Base-by-base conservation (phyloP, 2,888 invertebrate species). In the Agelastica alni region DNA sequence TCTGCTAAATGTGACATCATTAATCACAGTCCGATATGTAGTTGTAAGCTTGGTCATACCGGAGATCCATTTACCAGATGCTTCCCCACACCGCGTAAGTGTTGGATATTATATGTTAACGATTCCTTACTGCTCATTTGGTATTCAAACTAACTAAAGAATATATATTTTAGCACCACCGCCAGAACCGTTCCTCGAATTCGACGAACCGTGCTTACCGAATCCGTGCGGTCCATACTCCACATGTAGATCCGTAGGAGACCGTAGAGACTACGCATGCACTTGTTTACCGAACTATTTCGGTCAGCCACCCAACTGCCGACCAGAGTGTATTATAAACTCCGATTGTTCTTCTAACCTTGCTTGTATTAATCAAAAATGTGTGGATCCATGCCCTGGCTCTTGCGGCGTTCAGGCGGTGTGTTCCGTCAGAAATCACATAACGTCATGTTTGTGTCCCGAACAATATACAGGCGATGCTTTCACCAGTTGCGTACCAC, bases 211-310 rank as follows among this genome's bases (percentile, higher is more conserved):
- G 7, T 88, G 88, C 65, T 77, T 83, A 42, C 91, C 91, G 44
- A 86, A 88, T 22, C 91, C 91, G 0, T 91, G 91, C 68, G 91
- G 91, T 13, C 83, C 89, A 4, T 89, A 91, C 71, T 86, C 88
- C 64, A 81, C 87, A 69, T 92, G 92, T 70, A 83, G 83, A 51
- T 86, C 85, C 67, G 74, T 83, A 46, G 70, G 70, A 44, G 69
- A 69, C 61, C n/a, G n/a, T n/a, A n/a, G n/a, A n/a, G 74, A 67
- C 69, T 86, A 87, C 4, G 83, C 87, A 1, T 86, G 86, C 64
- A 79, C 82, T 7, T 86, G 86, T 65, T 68, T 83, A 28, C 70
- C 79, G 2, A 79, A 79, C 47, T 87, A 81, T 68, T 75, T 80
- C 20, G 86, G 86, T 16, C 75, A 77, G 34, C 87, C 88, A 26